Base-by-base conservation (phyloP, 2,113 vertebrate genomes). In the Protobothrops mucrosquamatus region DNA sequence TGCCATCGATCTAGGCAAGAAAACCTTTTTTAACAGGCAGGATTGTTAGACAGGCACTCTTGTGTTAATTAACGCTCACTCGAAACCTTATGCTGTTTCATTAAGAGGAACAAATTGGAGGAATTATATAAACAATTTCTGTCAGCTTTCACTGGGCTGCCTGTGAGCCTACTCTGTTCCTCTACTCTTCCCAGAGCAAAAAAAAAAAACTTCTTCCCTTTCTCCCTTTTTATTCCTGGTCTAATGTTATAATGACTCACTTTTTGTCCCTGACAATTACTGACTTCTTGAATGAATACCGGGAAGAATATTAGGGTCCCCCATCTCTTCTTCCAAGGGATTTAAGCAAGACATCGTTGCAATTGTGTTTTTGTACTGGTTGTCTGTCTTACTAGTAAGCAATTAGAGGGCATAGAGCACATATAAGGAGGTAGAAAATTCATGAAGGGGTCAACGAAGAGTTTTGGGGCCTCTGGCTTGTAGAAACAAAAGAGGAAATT, bases 11-110 rank as follows among this genome's bases (percentile, higher is more conserved):
- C 97, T 96, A 91, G 95, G 96, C 97, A 97, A 98, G 95, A 98
- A 97, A 97, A 96, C 97, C 94, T 96, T 96, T 97, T 97, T 97
- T 97, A 97, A 97, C 4, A 61, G 96, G 97, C 96, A 97, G 97
- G 98, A 98, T 98, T 98, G 98, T 98, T 98, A 98, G 97, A 95
- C 96, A 96, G 95, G 94, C 85, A 91, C 93, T 97, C 97, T 97
- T 97, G 97, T 97, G 98, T 99, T 99, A 99, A 99, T 99, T 99
- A 99, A 97, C 96, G 93, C 97, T 98, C 97, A 96, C 97, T 98
- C 97, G 98, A 98, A 93, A 98, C 97, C 98, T 98, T 98, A 98
- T 95, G 97, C 97, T 98, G 97, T 98, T 99, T 99, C 97, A 98
- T 98, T 98, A 98, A 98, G 97, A 96, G 94, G 97, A 97, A 98